phyloP scores from a whole-genome alignment of 2,113 vertebrate species.

The Rhagologus leucostigma region DNA sequence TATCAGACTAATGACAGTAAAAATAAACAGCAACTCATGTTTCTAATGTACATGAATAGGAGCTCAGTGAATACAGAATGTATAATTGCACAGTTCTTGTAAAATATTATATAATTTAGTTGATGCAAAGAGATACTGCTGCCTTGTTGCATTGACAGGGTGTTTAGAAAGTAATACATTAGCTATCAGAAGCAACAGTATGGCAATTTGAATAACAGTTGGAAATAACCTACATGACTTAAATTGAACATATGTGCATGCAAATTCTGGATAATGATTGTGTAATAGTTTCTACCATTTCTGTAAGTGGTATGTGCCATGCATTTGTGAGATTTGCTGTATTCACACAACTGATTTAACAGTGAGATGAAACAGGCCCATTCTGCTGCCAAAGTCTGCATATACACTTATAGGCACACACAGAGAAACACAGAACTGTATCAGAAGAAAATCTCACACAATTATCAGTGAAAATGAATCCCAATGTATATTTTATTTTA shows the following conservation, averaged over 20 bases:
- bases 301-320: neutral
- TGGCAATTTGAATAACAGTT: neutral
- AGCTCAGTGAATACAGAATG: neutral
- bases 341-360: neutral
- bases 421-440: neutral
- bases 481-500: neutral
- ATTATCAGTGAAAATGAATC: neutral
- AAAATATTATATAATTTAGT: constrained; percentile 4
- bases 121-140: neutral
- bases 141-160: neutral
- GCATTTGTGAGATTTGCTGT: neutral
- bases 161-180: neutral
- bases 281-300: neutral
- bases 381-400: neutral
- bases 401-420: accelerated
- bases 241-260: neutral
- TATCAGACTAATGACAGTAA: neutral
- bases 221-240: constrained; percentile 5
- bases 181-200: neutral
- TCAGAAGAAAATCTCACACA: neutral
- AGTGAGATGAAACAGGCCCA: neutral
- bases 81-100: constrained; percentile 2
- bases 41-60: neutral
- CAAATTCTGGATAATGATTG: neutral
- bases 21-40: neutral